A percentile compares a stretch with the other conserved stretches of the same genome.
Conservation (phyloP, 2,888 invertebrate species). For the Ceratothoa steindachneri region DNA sequence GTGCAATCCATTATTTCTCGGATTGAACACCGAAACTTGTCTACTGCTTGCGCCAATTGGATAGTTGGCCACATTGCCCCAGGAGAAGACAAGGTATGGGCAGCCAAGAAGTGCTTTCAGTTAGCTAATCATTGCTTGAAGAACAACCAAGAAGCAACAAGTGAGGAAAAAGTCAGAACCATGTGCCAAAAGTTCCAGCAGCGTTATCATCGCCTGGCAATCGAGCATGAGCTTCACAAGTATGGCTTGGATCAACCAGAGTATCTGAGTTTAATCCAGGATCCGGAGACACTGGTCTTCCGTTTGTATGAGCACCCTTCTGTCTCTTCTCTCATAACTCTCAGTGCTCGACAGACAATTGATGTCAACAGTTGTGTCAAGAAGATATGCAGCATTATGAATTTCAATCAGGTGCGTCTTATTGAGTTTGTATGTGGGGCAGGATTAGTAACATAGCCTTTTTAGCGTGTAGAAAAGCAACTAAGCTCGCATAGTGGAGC, state of each 20-base stretch:
- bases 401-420: slow-evolving; percentile 23
- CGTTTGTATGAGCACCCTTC: slow-evolving; percentile 29
- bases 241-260: slow-evolving; percentile 26
- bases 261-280: slow-evolving; percentile 27
- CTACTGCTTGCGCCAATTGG: slow-evolving; percentile 38
- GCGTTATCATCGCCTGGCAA: slow-evolving; percentile 31
- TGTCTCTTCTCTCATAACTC: slow-evolving; percentile 24
- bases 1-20: slow-evolving; percentile 21
- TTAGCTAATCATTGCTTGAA: slow-evolving; percentile 26
- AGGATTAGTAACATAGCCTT: background rate
- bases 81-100: slow-evolving; percentile 35
- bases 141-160: background rate
- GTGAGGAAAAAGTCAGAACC: background rate
- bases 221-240: slow-evolving; percentile 40
- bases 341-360: slow-evolving; percentile 24
- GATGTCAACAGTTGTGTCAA: slow-evolving; percentile 35
- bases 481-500: background rate
- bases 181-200: background rate
- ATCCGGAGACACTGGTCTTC: slow-evolving; percentile 24
- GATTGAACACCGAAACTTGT: slow-evolving; percentile 31
- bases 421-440: too few relatives aligned
- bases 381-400: slow-evolving; percentile 27
- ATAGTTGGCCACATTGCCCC: slow-evolving; percentile 37
- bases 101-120: slow-evolving; percentile 20
- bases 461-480: background rate